Base-by-base conservation (phyloP, 2,888 invertebrate species). In the Catocala sponsa region DNA sequence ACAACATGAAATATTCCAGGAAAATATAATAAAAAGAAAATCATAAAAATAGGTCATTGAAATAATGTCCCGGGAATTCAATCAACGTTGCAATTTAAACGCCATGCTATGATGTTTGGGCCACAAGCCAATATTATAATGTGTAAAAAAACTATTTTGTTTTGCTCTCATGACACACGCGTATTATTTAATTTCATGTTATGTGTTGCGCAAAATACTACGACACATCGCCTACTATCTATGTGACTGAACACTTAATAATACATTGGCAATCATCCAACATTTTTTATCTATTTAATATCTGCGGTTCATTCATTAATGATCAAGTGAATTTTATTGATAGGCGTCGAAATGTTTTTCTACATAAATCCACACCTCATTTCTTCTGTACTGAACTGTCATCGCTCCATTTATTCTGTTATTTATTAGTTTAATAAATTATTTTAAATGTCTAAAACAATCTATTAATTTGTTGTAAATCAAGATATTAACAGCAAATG, bases 71-170 rank as follows among this genome's bases (percentile, higher is more conserved):
- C 49, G 51, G 61, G 61, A 53, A 71, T 77, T 78, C 78, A 71
- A 77, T 78, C 76, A 78, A 58, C 78, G 68, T 70, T 76, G 79
- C 77, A 74, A 78, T 77, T 78, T 65, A 63, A 61, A 71, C 65
- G 63, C 66, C 78, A 71, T 67, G 56, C 54, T 56, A 56, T 57
- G 66, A 61, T 59, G 68, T 73, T 65, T 65, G 71, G 77, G 77
- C 76, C 55, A n/a, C 32, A 59, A 43, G 79, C 77, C 78, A 77
- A 69, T 66, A 60, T 10, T 63, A 59, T 55, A 70, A 68, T 59
- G 59, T 73, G 55, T 63, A 72, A 72, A 68, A 62, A 60, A 69
- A 59, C 66, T 56, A 72, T 71, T 72, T 71, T 68, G 70, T 79
- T 72, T 70, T 65, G 48, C 62, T 55, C 42, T 50, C 61, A 48